Evolutionary conservation across 2,113 vertebrate genomes (phyloP).

Genomic region (Corythornis cristatus): DNA sequence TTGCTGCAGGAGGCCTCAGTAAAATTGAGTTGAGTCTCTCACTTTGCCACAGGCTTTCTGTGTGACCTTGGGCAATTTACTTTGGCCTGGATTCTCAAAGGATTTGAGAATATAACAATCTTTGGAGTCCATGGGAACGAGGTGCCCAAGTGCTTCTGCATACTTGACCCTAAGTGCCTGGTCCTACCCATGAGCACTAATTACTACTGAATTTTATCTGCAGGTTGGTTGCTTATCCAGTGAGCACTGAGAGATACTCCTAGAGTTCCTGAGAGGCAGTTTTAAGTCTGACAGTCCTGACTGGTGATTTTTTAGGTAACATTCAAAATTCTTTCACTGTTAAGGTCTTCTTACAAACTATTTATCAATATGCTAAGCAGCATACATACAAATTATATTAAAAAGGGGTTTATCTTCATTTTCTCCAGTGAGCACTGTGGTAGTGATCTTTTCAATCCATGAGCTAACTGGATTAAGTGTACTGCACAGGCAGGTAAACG

Average conservation of each 20-base stretch:
- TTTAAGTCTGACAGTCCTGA: background rate
- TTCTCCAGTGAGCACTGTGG: background rate
- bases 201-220: background rate
- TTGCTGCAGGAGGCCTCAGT: background rate
- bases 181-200: background rate
- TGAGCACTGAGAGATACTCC: background rate
- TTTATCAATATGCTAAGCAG: background rate
- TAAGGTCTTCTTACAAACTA: background rate
- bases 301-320: background rate
- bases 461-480: background rate
- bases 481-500: background rate
- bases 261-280: background rate
- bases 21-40: background rate
- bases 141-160: background rate
- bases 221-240: background rate
- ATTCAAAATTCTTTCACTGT: background rate
- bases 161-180: background rate
- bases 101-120: background rate
- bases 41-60: background rate
- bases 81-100: background rate
- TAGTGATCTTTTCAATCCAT: background rate
- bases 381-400: fast-evolving
- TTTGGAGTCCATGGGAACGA: background rate
- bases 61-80: background rate
- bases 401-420: background rate